phyloP scores from a whole-genome alignment of 2,797 vertebrate species.

The Enteromius unitaeniatus region DNA sequence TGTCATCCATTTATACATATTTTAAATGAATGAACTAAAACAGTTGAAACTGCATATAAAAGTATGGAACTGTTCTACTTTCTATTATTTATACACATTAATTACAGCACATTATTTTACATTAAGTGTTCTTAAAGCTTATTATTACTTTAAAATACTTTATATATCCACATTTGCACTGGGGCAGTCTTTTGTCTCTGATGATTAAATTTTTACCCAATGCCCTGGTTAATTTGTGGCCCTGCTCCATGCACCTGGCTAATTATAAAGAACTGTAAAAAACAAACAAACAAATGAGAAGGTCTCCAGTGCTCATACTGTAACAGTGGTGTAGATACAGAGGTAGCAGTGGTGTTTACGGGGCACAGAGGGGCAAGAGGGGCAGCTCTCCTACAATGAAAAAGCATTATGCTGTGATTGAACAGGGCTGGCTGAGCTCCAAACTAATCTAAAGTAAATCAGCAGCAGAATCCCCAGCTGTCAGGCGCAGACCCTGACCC shows the following conservation, averaged over 20 bases:
- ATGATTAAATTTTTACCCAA: not conserved
- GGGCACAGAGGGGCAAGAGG: slow-evolving; percentile 21
- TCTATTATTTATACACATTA: not conserved
- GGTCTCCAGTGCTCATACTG: not conserved
- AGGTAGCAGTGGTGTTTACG: slow-evolving; percentile 24
- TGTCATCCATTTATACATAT: not conserved
- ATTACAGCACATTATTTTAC: not conserved
- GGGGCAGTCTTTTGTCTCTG: not conserved
- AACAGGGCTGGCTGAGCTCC: slow-evolving; percentile 72
- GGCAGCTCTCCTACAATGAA: slow-evolving; percentile 62
- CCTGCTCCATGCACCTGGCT: not conserved
- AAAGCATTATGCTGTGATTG: slow-evolving; percentile 74
- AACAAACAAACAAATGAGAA: not conserved
- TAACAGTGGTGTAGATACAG: slow-evolving; percentile 1
- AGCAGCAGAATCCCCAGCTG: slow-evolving; percentile 63
- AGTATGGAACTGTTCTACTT: not conserved
- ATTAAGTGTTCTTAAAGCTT: not conserved
- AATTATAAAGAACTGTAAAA: not conserved
- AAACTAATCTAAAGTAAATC: slow-evolving; percentile 65
- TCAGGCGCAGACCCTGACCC: slow-evolving; percentile 69
- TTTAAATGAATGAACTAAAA: not conserved
- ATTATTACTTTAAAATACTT: too few species aligned
- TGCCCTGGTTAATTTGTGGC: not conserved
- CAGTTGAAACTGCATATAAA: not conserved
- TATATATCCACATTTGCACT: too few species aligned